Evolutionary conservation across 2,113 vertebrate species (phyloP).

Genomic region (Mormyrus lacerda): DNA sequence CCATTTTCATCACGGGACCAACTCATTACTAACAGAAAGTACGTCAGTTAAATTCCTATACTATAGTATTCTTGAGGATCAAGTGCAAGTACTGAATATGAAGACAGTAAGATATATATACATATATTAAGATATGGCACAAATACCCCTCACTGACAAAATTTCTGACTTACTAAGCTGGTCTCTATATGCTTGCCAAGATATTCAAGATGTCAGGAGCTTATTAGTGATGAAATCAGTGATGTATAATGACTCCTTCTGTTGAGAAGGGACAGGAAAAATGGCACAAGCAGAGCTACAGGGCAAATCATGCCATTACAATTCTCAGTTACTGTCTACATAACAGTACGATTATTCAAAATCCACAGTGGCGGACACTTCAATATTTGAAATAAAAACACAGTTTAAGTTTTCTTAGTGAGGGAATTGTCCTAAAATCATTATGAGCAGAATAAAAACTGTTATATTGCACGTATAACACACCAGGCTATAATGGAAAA

Average conservation of each 20-base stretch:
- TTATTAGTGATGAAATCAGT: background rate
- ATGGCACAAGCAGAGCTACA: background rate
- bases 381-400: background rate
- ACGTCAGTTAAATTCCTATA: background rate
- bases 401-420: background rate
- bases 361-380: background rate
- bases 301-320: background rate
- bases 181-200: background rate
- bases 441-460: background rate
- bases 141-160: background rate
- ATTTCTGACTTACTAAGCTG: background rate
- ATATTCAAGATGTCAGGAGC: constrained; percentile 1
- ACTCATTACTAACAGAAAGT: background rate
- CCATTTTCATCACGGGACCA: background rate
- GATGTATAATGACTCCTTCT: constrained; percentile 2
- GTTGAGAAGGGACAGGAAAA: background rate
- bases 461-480: background rate
- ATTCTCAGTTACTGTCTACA: background rate
- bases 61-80: background rate
- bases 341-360: background rate
- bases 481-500: background rate
- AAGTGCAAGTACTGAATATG: background rate
- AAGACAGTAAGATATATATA: background rate
- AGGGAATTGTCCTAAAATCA: background rate
- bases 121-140: background rate